Base-by-base conservation (phyloP, 2,888 invertebrate genomes). In the Halictus quadricinctus region DNA sequence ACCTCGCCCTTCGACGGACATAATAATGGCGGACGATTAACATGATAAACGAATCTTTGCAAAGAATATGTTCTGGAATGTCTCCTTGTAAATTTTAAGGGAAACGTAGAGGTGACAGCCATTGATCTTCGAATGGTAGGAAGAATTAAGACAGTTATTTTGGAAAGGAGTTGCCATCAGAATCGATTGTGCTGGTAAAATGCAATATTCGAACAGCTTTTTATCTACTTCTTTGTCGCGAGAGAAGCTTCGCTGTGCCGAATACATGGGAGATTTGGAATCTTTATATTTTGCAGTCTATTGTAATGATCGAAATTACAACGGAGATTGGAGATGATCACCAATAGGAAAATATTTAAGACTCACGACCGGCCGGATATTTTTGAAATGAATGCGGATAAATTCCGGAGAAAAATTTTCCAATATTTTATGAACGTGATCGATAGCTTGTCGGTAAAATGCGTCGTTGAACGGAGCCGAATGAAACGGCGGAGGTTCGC, bases 21-120 rank as follows among this genome's bases (percentile, higher is more conserved):
- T 41, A 76, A 60, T 66, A 64, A 58, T 70, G 12, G 18, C 12
- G 60, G 43, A 60, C 70, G 80, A 81, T 83, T 80, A 88, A 85
- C 64, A 18, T 15, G 58, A 12, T 58, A 12, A n/a, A 12, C n/a
- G n/a, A 4, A 58, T 58, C 58, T 58, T 58, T 58, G n/a, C 4
- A 12, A n/a, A 58, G 1, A n/a, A n/a, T n/a, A 58, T 58, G n/a
- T 12, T 58, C n/a, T n/a, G 4, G n/a, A n/a, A n/a, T 10, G n/a
- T n/a, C 58, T 12, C n/a, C n/a, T 58, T 54, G 21, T 54, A 8
- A 54, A 54, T 54, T 21, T 10, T 21, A n/a, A n/a, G 10, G 54
- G 36, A 36, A 36, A 36, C 36, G 21, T 36, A 36, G 36, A 2
- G 36, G 8, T 12, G n/a, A 4, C 13, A 15, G 48, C 48, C 48